Conservation (phyloP, 2,888 invertebrate genomes). For the Dryocosmus kuriphilus region DNA sequence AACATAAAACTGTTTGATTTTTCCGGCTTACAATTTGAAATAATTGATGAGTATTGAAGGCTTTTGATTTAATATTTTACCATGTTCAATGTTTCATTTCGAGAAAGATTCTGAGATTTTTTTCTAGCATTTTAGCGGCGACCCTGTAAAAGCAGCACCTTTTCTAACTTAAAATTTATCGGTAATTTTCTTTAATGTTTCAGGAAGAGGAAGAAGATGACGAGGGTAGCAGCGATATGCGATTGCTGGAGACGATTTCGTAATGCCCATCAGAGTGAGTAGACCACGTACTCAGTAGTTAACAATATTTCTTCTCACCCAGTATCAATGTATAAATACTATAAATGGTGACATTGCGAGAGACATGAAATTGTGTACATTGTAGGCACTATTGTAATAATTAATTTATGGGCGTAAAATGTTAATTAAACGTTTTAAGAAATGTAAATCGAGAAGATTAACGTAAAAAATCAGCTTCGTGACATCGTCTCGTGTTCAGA, state of each 20-base stretch:
- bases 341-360: slow-evolving; percentile 22
- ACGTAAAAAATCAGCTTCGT: neutral
- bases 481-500: too few species aligned
- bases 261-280: slow-evolving; percentile 67
- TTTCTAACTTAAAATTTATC: slow-evolving; percentile 12
- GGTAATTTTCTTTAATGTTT: neutral
- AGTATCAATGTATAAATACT: slow-evolving; percentile 59
- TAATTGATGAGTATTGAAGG: too few species aligned
- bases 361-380: slow-evolving; percentile 30
- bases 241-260: slow-evolving; percentile 74
- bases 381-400: slow-evolving; percentile 23
- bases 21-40: too few species aligned
- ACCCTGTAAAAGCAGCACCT: too few species aligned
- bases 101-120: too few species aligned
- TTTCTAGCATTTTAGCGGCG: too few species aligned
- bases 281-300: slow-evolving; percentile 69
- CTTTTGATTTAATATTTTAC: too few species aligned
- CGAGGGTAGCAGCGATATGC: slow-evolving; percentile 75
- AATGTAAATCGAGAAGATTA: slow-evolving; percentile 19
- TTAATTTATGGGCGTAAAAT: slow-evolving; percentile 31
- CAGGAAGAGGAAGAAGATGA: slow-evolving; percentile 78
- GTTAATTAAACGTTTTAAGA: slow-evolving; percentile 12
- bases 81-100: too few species aligned
- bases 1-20: too few species aligned
- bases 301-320: slow-evolving; percentile 68